Base-by-base conservation (phyloP, 2,888 invertebrate genomes). In the Rhagophthalmus giganteus region DNA sequence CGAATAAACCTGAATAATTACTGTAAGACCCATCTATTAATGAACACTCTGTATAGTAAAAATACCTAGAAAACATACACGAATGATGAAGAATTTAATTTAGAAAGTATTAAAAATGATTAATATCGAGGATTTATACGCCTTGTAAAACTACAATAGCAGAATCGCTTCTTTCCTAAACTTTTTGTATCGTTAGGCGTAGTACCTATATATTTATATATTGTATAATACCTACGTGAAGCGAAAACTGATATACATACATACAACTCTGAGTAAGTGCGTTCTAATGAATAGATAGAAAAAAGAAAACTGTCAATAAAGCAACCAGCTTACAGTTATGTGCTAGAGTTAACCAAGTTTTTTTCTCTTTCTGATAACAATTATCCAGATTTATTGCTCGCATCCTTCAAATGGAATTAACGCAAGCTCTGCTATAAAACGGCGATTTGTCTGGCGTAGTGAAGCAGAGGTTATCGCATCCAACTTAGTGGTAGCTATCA, bases 351-450 rank as follows among this genome's bases (percentile, higher is more conserved):
- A 53, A 41, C 47, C 33, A 38, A 41, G 59, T 58, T 68, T 68
- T 64, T 67, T 66, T n/a, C 64, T 66, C 63, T 65, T 68, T 67
- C 66, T 66, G 68, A 69, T 70, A 69, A 70, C 70, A 70, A 69
- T 70, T 70, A 70, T 70, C 70, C 69, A 66, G 68, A 71, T 71
- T 70, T 70, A 71, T 71, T 66, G 70, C 60, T 62, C 66, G 62
- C 71, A 71, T 71, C 69, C 67, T 67, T 71, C 71, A 71, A 69
- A 68, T 64, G 68, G 70, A 69, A 71, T 71, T 71, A 71, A 65
- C 69, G 68, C 67, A 62, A 62, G 65, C 67, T 61, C 58, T 58
- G 67, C 69, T 68, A 69, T 69, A 70, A 71, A 70, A 69, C 68
- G 66, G 61, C 70, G 66, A 71, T 71, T 71, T 70, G 68, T 71